Conservation (phyloP, 2,797 vertebrate species). For the Nyctibius grandis region DNA sequence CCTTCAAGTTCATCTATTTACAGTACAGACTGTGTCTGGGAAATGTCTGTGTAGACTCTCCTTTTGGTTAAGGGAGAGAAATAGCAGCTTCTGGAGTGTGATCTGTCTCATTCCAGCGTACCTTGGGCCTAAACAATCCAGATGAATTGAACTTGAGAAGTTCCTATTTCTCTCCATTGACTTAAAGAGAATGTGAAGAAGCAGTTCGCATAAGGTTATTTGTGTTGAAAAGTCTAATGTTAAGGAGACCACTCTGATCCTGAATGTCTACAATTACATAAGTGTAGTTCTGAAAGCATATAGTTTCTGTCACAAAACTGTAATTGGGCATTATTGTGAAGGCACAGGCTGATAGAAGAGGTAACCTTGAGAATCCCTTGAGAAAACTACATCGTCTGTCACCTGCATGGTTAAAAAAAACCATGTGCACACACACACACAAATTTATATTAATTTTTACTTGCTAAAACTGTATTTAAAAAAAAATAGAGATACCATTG, state of each 20-base stretch:
- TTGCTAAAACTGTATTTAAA: neutral
- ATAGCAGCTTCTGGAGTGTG: neutral
- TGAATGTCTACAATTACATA: neutral
- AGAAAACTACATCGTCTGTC: neutral
- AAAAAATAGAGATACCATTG: neutral
- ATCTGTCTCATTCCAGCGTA: neutral
- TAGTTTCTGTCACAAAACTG: neutral
- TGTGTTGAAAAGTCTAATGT: neutral
- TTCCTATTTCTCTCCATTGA: neutral
- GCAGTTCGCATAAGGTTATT: neutral
- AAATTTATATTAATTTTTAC: neutral
- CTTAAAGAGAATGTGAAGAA: neutral
- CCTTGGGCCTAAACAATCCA: neutral
- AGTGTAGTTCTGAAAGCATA: neutral
- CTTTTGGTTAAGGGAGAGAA: neutral
- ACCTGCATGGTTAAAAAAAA: neutral
- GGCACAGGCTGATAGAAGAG: neutral
- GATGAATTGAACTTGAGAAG: neutral
- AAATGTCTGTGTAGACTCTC: neutral
- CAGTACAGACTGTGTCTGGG: neutral
- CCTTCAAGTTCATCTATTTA: neutral
- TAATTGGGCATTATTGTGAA: neutral
- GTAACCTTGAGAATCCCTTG: neutral
- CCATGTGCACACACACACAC: accelerated
- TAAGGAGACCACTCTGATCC: neutral